Base-by-base conservation (phyloP, 2,888 invertebrate species). In the Acanthosepion esculentum region DNA sequence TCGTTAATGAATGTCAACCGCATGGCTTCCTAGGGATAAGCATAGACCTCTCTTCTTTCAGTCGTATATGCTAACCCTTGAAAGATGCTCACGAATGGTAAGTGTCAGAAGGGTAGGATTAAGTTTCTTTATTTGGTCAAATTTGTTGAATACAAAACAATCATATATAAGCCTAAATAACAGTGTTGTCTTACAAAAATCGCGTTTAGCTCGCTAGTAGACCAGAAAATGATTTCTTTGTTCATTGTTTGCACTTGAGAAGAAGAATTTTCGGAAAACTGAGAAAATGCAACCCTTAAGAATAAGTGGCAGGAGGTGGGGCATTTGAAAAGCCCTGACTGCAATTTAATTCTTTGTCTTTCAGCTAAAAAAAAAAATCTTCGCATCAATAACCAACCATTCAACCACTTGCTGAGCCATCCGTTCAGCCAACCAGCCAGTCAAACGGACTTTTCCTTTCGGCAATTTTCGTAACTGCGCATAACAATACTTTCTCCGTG, bases 61-160 rank as follows among this genome's bases (percentile, higher is more conserved):
- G n/a, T n/a, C 78, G n/a, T 12, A n/a, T 78, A n/a, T 4, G 4
- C 78, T 78, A n/a, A 15, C 3, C 12, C 78, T 23, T 78, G 78
- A 78, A 78, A 78, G n/a, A n/a, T 78, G 78, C 12, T 33, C 78
- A 33, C n/a, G 78, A 78, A n/a, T 15, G 23, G 78, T 78, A 78
- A 33, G 78, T 12, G 18, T n/a, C 18, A 12, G n/a, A 78, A 33
- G n/a, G 12, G 18, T 15, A n/a, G 78, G n/a, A 78, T 78, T 78
- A n/a, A n/a, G 33, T n/a, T 78, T 78, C 33, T 12, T 78, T 78
- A 33, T 15, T 12, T 78, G 78, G 78, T 78, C 78, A 78, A n/a
- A 78, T 78, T 78, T 78, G n/a, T n/a, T 78, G 78, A 78, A n/a
- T n/a, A 78, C 78, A 78, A 78, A 78, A 78, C n/a, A 78, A 78